Evolutionary conservation across 2,797 vertebrate species (phyloP), one percentile per base, ranked within the genome.

Genomic region (Lutjanus argentimaculatus): DNA sequence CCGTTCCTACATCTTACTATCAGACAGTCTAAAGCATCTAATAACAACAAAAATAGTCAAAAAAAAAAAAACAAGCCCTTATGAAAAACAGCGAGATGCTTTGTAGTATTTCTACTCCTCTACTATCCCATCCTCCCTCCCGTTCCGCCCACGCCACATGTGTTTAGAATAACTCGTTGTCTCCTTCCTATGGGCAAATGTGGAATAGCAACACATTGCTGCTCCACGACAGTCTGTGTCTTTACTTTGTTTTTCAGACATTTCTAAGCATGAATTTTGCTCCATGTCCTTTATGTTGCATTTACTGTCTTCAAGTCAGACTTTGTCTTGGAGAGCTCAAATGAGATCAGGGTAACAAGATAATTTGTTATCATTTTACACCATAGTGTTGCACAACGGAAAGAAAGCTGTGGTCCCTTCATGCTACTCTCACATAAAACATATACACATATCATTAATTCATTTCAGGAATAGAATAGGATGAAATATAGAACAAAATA

Each of bases 151-250:
- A 70, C 48, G 1, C 56, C 62, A 52, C 0, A 8, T 79, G 57
- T 63, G 49, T 77, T 71, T 21, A 62, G 17, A 75, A 11, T 25
- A 58, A 57, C 56, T 75, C 43, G 3, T 71, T 78, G 67, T 61
- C 90, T 85, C 80, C 82, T 59, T 76, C 91, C 43, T 9, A 58
- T 88, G 90, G 88, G 75, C 19, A 13, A 16, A 79, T 2, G 14
- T 40, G 49, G 79, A 77, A 88, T 16, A 64, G 75, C 76, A 84
- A 15, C 46, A 63, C 53, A 56, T 0, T 13, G 1, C 56, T 15
- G 36, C 57, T 73, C 55, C 49, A 13, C 75, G 56, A 52, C 7
- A 16, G 3, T 67, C 19, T 11, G 36, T 45, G 64, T 57, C 17
- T 48, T 40, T 17, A 43, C 46, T 7, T 40, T 58, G 13, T 72